Percentiles rank a stretch among this genome's conserved stretches.
phyloP scores from a whole-genome alignment of 2,113 vertebrate genomes.

The Calonectris borealis region DNA sequence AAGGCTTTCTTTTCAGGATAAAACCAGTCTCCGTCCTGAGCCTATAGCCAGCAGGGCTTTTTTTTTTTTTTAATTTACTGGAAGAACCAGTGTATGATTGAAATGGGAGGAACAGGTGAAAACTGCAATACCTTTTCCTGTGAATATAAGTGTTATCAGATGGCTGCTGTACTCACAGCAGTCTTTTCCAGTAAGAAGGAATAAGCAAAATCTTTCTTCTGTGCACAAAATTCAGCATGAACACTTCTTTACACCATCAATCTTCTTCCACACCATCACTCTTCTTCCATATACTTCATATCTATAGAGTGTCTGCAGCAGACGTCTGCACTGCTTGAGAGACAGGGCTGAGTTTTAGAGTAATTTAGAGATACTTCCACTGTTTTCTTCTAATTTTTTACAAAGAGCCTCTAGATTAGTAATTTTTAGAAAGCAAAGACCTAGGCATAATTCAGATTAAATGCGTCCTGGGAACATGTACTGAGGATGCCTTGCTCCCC shows the following conservation, averaged over 20 bases:
- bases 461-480: fast-evolving
- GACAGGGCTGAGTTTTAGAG: neutral
- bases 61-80: neutral
- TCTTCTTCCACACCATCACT: neutral
- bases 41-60: neutral
- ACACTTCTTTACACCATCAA: neutral
- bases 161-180: neutral
- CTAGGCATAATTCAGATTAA: neutral
- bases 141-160: conserved; percentile 47
- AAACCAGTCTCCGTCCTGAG: neutral
- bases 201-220: neutral
- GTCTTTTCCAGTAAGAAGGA: neutral
- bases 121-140: conserved; percentile 5
- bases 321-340: neutral
- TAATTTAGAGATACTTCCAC: neutral
- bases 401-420: neutral
- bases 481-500: neutral
- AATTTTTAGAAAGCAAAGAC: neutral
- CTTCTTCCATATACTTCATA: neutral
- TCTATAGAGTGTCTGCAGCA: neutral
- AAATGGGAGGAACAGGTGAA: neutral
- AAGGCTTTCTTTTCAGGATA: conserved; percentile 12
- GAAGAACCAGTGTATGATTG: neutral
- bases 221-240: neutral
- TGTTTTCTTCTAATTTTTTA: neutral